Conservation (phyloP, 2,888 invertebrate genomes). For the Zygothrica quintamaculata region DNA sequence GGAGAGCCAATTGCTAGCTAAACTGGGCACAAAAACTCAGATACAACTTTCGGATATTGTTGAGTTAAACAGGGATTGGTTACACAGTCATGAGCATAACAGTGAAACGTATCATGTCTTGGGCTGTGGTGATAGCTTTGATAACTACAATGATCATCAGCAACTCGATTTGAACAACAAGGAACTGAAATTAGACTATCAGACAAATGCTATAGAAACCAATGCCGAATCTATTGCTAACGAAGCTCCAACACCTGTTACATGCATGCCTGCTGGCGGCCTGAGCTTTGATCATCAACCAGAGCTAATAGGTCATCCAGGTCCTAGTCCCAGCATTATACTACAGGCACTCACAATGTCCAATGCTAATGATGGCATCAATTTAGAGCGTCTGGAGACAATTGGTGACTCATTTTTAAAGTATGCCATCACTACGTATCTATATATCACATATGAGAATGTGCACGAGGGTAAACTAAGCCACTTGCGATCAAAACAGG, state of each 20-base stretch:
- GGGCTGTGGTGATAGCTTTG: slow-evolving; percentile 83
- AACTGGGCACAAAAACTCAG: slow-evolving; percentile 22
- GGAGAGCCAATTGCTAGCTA: slow-evolving; percentile 42
- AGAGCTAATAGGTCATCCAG: slow-evolving; percentile 91
- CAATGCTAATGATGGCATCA: slow-evolving; percentile 99
- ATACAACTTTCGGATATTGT: slow-evolving; percentile 69
- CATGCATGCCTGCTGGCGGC: slow-evolving; percentile 28
- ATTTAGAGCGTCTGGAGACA: slow-evolving; percentile 97
- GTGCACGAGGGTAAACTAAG: slow-evolving; percentile 99
- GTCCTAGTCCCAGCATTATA: slow-evolving; percentile 97
- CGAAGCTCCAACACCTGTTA: not conserved
- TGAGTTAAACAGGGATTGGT: slow-evolving; percentile 70
- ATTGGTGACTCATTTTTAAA: slow-evolving; percentile 99
- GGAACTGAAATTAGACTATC: slow-evolving; percentile 45
- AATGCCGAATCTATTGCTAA: not conserved
- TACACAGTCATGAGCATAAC: slow-evolving; percentile 41
- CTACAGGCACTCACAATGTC: slow-evolving; percentile 98
- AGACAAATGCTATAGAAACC: not conserved
- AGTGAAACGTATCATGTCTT: slow-evolving; percentile 76
- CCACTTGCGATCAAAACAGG: slow-evolving; percentile 98
- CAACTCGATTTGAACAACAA: slow-evolving; percentile 49
- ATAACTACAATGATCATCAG: slow-evolving; percentile 82
- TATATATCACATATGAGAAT: slow-evolving; percentile 97
- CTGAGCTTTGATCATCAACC: slow-evolving; percentile 96
- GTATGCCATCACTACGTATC: slow-evolving; percentile 98